Evolutionary conservation across 2,113 vertebrate species (phyloP).

Genomic region (Bucco capensis): DNA sequence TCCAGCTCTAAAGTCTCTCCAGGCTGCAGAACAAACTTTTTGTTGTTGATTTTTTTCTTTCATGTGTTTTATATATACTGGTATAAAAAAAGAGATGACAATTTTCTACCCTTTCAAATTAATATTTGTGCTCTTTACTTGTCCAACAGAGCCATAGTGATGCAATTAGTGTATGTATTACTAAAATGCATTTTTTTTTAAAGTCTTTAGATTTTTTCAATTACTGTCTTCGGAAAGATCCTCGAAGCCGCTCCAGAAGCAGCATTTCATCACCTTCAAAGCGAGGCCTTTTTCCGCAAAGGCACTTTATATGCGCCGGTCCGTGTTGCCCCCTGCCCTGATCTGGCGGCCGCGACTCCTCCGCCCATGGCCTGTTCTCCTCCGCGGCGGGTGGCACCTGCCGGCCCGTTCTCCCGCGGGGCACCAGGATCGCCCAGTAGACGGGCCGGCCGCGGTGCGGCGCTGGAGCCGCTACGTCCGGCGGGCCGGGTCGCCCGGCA

Average conservation of each 20-base stretch:
- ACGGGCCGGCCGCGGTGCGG: not conserved
- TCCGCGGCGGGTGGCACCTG: not conserved
- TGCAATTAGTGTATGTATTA: fast-evolving
- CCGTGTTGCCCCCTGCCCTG: too few species aligned
- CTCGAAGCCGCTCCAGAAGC: not conserved
- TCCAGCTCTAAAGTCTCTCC: not conserved
- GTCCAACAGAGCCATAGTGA: not conserved
- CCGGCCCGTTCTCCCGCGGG: not conserved
- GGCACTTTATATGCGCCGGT: fast-evolving
- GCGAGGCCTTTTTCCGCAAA: fast-evolving
- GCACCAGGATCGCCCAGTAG: fast-evolving
- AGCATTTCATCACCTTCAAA: fast-evolving
- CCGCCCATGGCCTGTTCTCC: not conserved
- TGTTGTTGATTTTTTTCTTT: not conserved
- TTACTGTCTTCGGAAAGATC: fast-evolving
- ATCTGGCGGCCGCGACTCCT: too few species aligned
- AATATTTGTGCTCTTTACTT: not conserved
- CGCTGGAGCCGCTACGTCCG: not conserved
- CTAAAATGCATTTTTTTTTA: not conserved
- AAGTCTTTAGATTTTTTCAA: not conserved
- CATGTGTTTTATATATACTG: not conserved
- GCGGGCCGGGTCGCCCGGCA: not conserved
- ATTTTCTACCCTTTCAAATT: fast-evolving
- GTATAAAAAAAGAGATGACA: not conserved
- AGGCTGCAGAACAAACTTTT: too few species aligned